Evolutionary conservation across 35 echinoderm and acorn worm genomes (phyloP).

Genomic region (Heliocidaris tuberculata): DNA sequence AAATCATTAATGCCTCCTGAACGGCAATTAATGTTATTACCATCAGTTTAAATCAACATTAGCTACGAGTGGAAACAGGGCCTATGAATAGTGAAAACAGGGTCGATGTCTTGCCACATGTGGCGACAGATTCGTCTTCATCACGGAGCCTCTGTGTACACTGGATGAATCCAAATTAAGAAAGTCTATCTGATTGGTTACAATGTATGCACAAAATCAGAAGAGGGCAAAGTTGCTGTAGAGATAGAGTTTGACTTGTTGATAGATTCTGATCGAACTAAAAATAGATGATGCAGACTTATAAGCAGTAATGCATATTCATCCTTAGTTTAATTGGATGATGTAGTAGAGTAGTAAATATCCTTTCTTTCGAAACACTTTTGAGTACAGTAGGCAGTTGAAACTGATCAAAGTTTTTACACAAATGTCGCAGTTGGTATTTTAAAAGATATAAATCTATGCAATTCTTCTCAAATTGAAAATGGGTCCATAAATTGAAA

Average conservation of each 20-base stretch:
- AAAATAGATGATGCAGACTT: too few relatives aligned
- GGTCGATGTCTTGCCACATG: background rate
- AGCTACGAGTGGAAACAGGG: background rate
- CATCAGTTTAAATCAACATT: background rate
- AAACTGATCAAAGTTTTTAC: too few relatives aligned
- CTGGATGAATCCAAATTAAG: background rate
- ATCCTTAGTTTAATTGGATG: too few relatives aligned
- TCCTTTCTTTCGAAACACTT: too few relatives aligned
- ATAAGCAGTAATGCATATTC: too few relatives aligned
- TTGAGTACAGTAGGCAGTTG: too few relatives aligned
- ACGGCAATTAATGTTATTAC: too few relatives aligned
- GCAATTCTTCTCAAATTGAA: too few relatives aligned
- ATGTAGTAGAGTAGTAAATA: background rate
- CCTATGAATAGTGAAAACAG: background rate
- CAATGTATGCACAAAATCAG: background rate
- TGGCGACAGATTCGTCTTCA: background rate
- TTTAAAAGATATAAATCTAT: too few relatives aligned
- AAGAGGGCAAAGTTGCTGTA: background rate
- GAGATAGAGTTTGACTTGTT: background rate
- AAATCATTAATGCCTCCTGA: background rate
- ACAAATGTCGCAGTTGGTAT: too few relatives aligned
- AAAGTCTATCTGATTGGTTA: background rate
- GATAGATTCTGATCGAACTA: background rate
- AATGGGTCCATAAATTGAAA: too few relatives aligned
- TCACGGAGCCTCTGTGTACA: background rate